Evolutionary conservation across 2,113 vertebrate genomes (phyloP), one percentile per base, ranked within the genome.

Genomic region (Petrocephalus zakoni): DNA sequence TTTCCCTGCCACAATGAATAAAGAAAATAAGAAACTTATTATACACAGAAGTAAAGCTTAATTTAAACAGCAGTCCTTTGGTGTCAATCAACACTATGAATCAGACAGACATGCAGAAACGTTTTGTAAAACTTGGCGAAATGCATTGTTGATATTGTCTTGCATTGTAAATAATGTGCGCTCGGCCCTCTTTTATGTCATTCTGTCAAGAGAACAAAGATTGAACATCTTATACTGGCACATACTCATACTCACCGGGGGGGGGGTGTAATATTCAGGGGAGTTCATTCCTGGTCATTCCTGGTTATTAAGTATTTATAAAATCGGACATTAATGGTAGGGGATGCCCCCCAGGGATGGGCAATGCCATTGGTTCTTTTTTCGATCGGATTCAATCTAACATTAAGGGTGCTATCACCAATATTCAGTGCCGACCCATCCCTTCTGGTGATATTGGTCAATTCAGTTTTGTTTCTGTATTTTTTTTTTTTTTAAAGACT

Each of bases 1-100:
- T 83, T 49, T n/a, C 81, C 81, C 81, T 22, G 81, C 21, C 81
- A 83, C 81, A 49, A 47, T 83, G 37, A 83, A 83, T 47, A 83
- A 83, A 34, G 46, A 47, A 46, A 22, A 83, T 83, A 83, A n/a
- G 81, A 8, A 49, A 47, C 81, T 83, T 83, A 83, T 47, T 83
- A 83, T 49, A 83, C 42, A 47, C 17, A 47, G 42, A 83, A 83
- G 21, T 49, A 83, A 46, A 83, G 81, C 46, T 49, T 47, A 83
- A 83, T 83, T 47, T 83, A 83, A 46, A 83, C 10, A 83, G 81
- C 42, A 47, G 37, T 22, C 46, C 81, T 49, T 83, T 46, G 46
- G 21, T 83, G 81, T 83, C 81, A 83, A 47, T 83, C 81, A 83
- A 13, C 19, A 42, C 22, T 42, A 49, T 25, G 37, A 83, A 49